A percentile compares a stretch with the other conserved stretches of the same genome.
Conservation (phyloP, 2,113 vertebrate genomes). For the Nipponia nippon region DNA sequence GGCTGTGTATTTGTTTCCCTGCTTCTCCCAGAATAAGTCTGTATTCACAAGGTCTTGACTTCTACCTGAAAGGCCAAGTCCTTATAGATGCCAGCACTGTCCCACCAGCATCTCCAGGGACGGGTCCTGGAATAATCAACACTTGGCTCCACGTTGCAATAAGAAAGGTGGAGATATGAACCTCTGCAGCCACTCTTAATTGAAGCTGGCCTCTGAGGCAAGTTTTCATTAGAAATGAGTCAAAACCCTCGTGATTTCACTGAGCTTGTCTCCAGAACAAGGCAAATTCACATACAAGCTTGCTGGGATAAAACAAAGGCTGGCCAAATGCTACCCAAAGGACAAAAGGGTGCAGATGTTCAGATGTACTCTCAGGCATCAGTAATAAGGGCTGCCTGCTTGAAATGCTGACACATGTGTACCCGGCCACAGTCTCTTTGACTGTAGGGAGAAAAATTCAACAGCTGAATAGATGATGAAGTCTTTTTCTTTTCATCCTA, state of each 20-base stretch:
- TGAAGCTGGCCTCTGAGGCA: neutral
- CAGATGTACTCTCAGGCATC: neutral
- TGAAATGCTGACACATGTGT: neutral
- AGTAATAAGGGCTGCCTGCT: neutral
- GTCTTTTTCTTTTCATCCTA: neutral
- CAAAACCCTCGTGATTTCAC: neutral
- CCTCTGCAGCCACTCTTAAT: neutral
- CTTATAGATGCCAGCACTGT: neutral
- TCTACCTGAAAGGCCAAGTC: neutral
- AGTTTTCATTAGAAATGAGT: neutral
- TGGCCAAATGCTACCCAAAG: neutral
- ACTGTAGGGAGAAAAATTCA: neutral
- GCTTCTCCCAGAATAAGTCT: neutral
- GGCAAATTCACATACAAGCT: neutral
- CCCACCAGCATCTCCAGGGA: neutral
- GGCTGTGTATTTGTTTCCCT: neutral
- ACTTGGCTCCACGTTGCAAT: neutral
- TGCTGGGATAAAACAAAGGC: neutral
- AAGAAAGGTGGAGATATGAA: neutral
- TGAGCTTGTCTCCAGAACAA: neutral
- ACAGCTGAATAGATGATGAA: neutral
- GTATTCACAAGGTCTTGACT: neutral
- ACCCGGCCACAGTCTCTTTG: neutral
- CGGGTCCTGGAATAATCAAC: neutral
- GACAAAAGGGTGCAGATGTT: constrained; percentile 6